A percentile compares a stretch with the other conserved stretches of the same genome.
Evolutionary conservation across 2,888 invertebrate species (phyloP).

Genomic region (Ectemnius cavifrons): DNA sequence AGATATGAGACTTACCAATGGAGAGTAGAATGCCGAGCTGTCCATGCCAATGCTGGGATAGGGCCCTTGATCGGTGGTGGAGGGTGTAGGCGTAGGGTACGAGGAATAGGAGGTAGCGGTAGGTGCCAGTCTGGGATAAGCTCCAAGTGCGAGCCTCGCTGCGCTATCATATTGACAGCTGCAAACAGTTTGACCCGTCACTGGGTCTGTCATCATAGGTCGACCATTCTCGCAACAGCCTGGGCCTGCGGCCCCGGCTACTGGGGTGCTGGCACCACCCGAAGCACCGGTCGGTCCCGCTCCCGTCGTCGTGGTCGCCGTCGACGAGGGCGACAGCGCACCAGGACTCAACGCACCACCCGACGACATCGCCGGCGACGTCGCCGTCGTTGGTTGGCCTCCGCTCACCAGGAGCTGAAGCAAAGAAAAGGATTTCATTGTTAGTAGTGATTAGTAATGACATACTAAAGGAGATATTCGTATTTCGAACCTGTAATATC

Average conservation of each 20-base stretch:
- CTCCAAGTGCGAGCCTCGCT: constrained; percentile 89
- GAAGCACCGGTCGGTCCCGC: constrained; percentile 64
- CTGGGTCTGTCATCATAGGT: constrained; percentile 94
- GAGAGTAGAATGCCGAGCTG: constrained; percentile 96
- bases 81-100: constrained; percentile 92
- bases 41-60: constrained; percentile 96
- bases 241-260: constrained; percentile 67
- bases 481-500: background rate
- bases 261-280: constrained; percentile 77
- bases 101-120: constrained; percentile 87
- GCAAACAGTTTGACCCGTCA: constrained; percentile 95
- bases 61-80: constrained; percentile 93
- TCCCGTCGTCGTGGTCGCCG: constrained; percentile 74
- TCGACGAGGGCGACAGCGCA: constrained; percentile 81
- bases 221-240: constrained; percentile 94
- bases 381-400: constrained; percentile 85
- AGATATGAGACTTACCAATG: constrained; percentile 87
- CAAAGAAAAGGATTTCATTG: constrained; percentile 6
- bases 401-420: constrained; percentile 87
- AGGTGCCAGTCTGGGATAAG: constrained; percentile 87
- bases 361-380: constrained; percentile 86
- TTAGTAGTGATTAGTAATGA: background rate
- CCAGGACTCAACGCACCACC: constrained; percentile 87
- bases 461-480: background rate
- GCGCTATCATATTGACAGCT: constrained; percentile 95